Evolutionary conservation across 2,113 vertebrate genomes (phyloP), one percentile per base, ranked within the genome.

Genomic region (Poecile atricapillus): DNA sequence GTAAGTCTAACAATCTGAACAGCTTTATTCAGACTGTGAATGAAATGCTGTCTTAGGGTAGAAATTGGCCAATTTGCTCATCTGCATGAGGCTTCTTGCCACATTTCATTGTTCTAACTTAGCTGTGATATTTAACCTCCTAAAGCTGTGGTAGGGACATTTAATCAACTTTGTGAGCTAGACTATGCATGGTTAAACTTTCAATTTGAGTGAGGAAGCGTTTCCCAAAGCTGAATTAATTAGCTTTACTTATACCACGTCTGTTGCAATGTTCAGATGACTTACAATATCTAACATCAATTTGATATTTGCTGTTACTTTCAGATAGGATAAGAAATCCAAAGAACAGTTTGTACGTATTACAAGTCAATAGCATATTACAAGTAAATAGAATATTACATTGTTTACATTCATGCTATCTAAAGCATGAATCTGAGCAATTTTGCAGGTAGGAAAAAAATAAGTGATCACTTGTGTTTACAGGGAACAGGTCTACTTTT

Each of bases 151-250:
- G 24, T 56, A 50, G 85, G 73, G 44, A 23, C 47, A 2, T 88
- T 85, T 67, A 77, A 87, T 64, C 70, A 64, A 88, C 20, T 60
- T 33, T 70, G 44, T 58, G 53, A 94, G 46, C 33, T 52, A 79
- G n/a, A 84, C 71, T 70, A 39, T 22, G 23, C 60, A 79, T 6
- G 6, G 68, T 55, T 90, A 83, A 21, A 55, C 30, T 78, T 71
- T 64, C 76, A 89, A 17, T 62, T 74, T 87, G 52, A 80, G 55
- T 59, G 39, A 83, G 43, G 73, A 87, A 83, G 47, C 15, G 1
- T 70, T 92, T 92, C 77, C 28, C 59, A 80, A 86, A 96, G 47
- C 71, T 70, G 76, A 94, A 83, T 90, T 62, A 80, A 93, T 90
- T 69, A 80, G 71, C 71, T 86, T 69, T 62, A 69, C 41, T 86